Evolutionary conservation across 1,140 invertebrate species (phyloP).

Genomic region (Venustaconcha ellipsiformis): DNA sequence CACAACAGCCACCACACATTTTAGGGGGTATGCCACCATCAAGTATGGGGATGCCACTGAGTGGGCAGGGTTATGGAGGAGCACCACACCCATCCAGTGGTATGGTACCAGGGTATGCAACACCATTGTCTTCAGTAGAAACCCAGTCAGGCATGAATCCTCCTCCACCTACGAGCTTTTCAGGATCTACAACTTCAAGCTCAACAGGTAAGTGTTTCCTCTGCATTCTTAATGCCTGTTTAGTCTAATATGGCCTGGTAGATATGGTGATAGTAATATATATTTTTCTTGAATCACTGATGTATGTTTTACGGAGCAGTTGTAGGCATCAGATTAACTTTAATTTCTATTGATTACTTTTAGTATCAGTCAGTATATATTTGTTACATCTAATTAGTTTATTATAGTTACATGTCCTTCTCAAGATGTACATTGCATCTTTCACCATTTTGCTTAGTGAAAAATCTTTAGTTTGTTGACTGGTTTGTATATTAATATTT

Average conservation of each 20-base stretch:
- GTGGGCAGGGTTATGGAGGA: slow-evolving; percentile 7
- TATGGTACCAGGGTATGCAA: slow-evolving; percentile 12
- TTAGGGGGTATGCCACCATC: slow-evolving; percentile 13
- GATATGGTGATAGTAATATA: too few relatives aligned
- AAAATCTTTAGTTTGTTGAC: too few relatives aligned
- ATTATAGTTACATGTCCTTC: too few relatives aligned
- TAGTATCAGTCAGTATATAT: too few relatives aligned
- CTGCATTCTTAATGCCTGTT: background rate
- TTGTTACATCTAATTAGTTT: too few relatives aligned
- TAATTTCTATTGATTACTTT: too few relatives aligned
- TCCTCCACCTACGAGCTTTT: background rate
- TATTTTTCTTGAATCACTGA: too few relatives aligned
- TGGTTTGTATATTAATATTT: too few relatives aligned
- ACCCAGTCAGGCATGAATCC: slow-evolving; percentile 38
- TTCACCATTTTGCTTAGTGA: too few relatives aligned
- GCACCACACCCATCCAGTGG: slow-evolving; percentile 3
- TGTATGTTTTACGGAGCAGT: too few relatives aligned
- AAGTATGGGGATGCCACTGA: slow-evolving; percentile 4
- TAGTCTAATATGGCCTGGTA: background rate
- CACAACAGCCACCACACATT: slow-evolving; percentile 1
- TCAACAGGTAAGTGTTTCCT: background rate
- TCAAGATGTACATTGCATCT: too few relatives aligned
- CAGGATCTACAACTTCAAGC: slow-evolving; percentile 18
- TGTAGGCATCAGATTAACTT: too few relatives aligned
- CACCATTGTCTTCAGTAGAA: slow-evolving; percentile 45